Base-by-base conservation (phyloP, 2,888 invertebrate genomes). In the Euspilapteryx auroguttella region DNA sequence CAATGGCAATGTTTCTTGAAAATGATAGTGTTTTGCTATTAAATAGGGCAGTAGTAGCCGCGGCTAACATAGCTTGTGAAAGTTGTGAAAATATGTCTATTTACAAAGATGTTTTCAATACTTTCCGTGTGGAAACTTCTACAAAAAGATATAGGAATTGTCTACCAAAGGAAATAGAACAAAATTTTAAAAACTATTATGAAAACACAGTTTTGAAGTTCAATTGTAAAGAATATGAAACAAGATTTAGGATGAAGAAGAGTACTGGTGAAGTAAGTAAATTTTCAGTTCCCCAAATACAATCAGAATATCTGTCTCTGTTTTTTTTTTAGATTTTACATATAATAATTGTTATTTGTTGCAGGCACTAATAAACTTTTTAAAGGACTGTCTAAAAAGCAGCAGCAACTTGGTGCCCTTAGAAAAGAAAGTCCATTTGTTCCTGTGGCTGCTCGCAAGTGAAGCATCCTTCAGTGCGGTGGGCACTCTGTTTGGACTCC, bases 361-460 rank as follows among this genome's bases (percentile, higher is more conserved):
- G 32, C 58, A 73, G 73, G 49, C 49, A 20, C 38, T 75, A 10
- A 51, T 62, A 11, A 47, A 40, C 10, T 55, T 50, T 37, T 40
- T 75, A 29, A 49, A 48, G 35, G 49, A 45, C 14, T 35, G 44
- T 37, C 36, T 52, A 8, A 51, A 47, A 25, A 40, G 51, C 14
- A 54, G 54, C 2, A 46, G 36, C 29, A 37, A 38, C n/a, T 37
- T 45, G 28, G 49, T 69, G 4, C 42, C 62, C 12, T 36, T 75
- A 12, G 64, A 65, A 23, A 73, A 69, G 41, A 73, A 71, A 41
- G 54, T 71, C 6, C 66, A 71, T 45, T 41, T 75, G 12, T 73
- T 73, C 41, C 42, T 75, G 6, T 66, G 61, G 56, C 38, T 63
- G 9, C 33, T 73, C 31, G 56, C 54, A 30, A 65, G 47, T 47